phyloP scores from a whole-genome alignment of 2,113 vertebrate species.

The Cricetomys ansorgei region DNA sequence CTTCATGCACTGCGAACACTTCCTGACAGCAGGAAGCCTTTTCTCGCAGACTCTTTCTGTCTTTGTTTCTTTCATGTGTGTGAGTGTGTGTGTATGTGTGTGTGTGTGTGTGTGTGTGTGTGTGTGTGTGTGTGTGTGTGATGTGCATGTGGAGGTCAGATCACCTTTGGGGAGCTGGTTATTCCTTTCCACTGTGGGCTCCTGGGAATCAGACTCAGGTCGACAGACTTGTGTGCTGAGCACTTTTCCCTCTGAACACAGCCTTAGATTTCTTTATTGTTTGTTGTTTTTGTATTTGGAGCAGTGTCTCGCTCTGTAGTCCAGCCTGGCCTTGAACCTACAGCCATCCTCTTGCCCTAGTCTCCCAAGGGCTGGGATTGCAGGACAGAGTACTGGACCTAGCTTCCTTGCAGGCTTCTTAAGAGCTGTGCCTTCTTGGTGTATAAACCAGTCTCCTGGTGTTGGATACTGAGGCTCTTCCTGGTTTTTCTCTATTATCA shows the following conservation, averaged over 20 bases:
- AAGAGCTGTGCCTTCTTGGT: neutral
- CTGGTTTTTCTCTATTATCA: neutral
- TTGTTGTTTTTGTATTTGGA: neutral
- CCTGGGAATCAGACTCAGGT: neutral
- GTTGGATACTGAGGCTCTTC: neutral
- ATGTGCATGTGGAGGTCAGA: neutral
- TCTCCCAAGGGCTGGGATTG: neutral
- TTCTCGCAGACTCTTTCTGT: neutral
- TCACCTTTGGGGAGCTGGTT: neutral
- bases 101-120: neutral
- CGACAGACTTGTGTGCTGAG: neutral
- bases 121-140: neutral
- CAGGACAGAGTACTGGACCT: neutral
- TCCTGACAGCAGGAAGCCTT: no score
- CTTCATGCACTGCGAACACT: neutral
- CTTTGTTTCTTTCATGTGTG: neutral
- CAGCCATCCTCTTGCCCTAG: neutral
- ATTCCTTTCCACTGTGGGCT: neutral
- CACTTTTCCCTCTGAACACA: neutral
- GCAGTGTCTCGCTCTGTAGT: neutral
- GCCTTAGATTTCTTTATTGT: neutral
- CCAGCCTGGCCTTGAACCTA: neutral
- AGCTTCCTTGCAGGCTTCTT: neutral
- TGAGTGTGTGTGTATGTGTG: neutral
- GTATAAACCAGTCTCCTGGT: fast-evolving